Percentiles rank a stretch among this genome's conserved stretches.
Evolutionary conservation across 2,113 vertebrate genomes (phyloP).

Genomic region (Origma solitaria): DNA sequence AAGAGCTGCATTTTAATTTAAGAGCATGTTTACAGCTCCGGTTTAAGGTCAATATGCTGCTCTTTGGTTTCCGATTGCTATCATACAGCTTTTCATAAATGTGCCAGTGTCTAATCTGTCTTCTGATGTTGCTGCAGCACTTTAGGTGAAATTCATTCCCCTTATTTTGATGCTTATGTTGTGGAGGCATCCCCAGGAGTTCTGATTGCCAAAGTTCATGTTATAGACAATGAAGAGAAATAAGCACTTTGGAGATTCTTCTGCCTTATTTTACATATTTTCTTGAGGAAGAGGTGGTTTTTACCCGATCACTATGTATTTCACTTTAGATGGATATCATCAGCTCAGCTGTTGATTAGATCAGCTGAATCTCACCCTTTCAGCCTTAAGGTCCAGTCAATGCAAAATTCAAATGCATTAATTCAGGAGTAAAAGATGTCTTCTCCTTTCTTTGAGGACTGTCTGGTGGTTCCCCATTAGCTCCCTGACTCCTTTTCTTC

Average conservation of each 20-base stretch:
- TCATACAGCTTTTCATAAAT: background rate
- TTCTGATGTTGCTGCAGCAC: background rate
- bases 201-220: background rate
- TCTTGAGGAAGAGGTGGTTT: background rate
- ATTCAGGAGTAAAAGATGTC: background rate
- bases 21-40: background rate
- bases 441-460: background rate
- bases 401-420: background rate
- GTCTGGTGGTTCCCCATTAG: no score
- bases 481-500: background rate
- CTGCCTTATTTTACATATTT: background rate
- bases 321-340: background rate
- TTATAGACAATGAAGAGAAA: background rate
- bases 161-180: background rate
- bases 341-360: background rate
- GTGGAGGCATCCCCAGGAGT: background rate
- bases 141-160: background rate
- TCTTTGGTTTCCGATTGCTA: background rate
- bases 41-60: background rate
- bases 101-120: background rate
- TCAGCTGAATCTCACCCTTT: background rate
- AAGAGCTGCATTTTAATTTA: background rate
- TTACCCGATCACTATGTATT: background rate
- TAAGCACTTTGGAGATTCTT: background rate
- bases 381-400: background rate